Percentiles rank a stretch among this genome's conserved stretches.
These are phyloP conservation scores for Drosophila longiperda DNA, from an alignment of 2,888 invertebrate genomes.

Conservation along the genomic window DNA sequence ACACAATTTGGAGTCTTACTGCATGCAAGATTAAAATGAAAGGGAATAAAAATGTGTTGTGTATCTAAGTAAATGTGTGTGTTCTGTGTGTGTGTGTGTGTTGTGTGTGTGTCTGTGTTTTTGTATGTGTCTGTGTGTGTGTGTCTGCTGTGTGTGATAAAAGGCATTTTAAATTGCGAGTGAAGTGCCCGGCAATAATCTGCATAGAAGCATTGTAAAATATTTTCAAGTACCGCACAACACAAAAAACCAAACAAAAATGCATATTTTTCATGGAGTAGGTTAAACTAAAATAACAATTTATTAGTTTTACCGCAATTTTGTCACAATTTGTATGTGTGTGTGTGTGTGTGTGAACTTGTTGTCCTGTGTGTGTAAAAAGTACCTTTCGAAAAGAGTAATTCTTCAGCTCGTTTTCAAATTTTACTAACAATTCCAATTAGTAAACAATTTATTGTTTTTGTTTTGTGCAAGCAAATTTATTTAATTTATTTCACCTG, in stretches of 20 bases:
- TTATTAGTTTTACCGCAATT: slow-evolving; percentile 39
- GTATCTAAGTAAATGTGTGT: slow-evolving; percentile 15
- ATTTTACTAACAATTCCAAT: not conserved
- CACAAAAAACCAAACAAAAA: not conserved
- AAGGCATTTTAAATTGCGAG: slow-evolving; percentile 30
- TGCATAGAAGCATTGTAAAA: slow-evolving; percentile 2
- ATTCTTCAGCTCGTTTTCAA: not conserved
- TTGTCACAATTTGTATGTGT: slow-evolving; percentile 15
- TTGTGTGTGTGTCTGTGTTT: not conserved
- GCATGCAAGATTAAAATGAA: slow-evolving; percentile 46
- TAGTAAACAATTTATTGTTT: too few relatives aligned
- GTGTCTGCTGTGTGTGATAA: slow-evolving; percentile 24
- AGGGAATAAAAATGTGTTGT: slow-evolving; percentile 30
- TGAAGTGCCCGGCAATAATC: slow-evolving; percentile 26
- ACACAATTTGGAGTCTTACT: slow-evolving; percentile 8
- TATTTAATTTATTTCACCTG: not conserved
- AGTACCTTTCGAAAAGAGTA: not conserved
- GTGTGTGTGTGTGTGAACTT: too few relatives aligned
- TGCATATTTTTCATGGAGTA: slow-evolving; percentile 12
- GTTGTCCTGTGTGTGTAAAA: slow-evolving; percentile 8
- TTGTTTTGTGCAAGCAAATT: not conserved
- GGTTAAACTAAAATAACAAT: slow-evolving; percentile 41
- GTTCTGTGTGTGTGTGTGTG: not conserved
- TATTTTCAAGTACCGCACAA: not conserved
- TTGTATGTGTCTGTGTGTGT: slow-evolving; percentile 8